Evolutionary conservation across 2,888 invertebrate species (phyloP), one percentile per base, ranked within the genome.

Genomic region (Diloba caeruleocephala): DNA sequence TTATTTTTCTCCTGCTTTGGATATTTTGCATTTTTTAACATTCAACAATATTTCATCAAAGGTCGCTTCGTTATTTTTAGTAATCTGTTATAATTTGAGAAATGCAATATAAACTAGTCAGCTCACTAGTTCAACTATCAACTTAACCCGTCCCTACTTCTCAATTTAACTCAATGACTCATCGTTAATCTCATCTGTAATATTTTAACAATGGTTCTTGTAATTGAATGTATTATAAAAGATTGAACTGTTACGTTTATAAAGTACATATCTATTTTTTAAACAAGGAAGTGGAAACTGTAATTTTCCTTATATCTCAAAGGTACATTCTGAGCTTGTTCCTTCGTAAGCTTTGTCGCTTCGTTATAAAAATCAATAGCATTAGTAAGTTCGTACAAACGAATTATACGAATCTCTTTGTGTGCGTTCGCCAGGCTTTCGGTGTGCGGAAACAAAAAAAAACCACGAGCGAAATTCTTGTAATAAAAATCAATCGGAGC

Each of bases 401-500:
- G 91, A 92, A 92, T 92, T 92, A 92, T 92, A 89, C 89, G 87
- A 89, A 67, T 90, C 81, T 79, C 84, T 82, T 81, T 88, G 91
- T 92, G 92, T 92, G 91, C 87, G 92, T 89, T n/a, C 76, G 74
- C 66, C 74, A 73, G 81, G 81, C 83, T 82, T 77, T 85, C 79
- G 66, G 87, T 89, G 90, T 89, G 90, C 86, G 89, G 84, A 87
- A 91, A 89, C 87, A 89, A 90, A 92, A 88, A 87, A 91, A 91
- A 90, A 86, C 88, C 89, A 84, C 87, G 86, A 90, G 87, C 88
- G 84, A 91, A 92, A 92, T 93, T 92, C 93, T 92, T 92, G 92
- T 93, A 94, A 93, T 93, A 93, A 93, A 93, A 94, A 93, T 93
- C 93, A 93, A 93, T 94, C 93, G 94, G 89, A 90, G 92, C 89